A percentile compares a stretch with the other conserved stretches of the same genome.
Evolutionary conservation across 2,797 vertebrate genomes (phyloP).

Genomic region (Catamblyrhynchus diadema): DNA sequence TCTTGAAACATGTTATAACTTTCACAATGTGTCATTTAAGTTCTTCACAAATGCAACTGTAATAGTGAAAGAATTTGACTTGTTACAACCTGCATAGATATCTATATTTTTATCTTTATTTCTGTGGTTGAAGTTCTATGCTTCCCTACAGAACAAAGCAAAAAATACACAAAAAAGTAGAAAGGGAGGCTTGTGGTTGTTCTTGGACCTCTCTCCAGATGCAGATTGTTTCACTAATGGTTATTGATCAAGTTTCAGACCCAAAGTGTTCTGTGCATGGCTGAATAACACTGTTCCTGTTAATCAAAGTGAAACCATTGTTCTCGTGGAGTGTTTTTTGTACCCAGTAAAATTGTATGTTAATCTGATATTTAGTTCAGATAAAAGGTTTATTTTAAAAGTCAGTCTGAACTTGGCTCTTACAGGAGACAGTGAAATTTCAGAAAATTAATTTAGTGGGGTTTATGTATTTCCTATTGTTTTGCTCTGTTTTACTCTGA

Average conservation of each 20-base stretch:
- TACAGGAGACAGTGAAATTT: not conserved
- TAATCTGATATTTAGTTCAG: not conserved
- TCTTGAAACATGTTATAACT: not conserved
- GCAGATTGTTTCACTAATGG: not conserved
- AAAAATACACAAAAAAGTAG: not conserved
- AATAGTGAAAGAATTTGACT: not conserved
- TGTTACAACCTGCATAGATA: not conserved
- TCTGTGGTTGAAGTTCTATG: not conserved
- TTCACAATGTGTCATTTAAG: not conserved
- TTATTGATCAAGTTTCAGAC: not conserved
- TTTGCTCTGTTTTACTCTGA: not conserved
- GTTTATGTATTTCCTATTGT: not conserved
- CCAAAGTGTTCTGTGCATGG: not conserved
- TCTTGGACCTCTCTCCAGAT: not conserved
- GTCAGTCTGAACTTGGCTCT: not conserved
- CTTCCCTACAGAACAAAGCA: not conserved
- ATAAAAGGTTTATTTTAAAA: not conserved
- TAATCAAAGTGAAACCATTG: not conserved
- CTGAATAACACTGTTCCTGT: not conserved
- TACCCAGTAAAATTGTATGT: not conserved
- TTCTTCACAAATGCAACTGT: not conserved
- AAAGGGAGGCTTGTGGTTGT: not conserved
- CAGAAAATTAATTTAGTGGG: not conserved
- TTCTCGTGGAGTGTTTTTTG: not conserved
- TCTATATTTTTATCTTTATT: not conserved